Percentiles rank a stretch among this genome's conserved stretches.
These are phyloP conservation scores for Drosophila mettleri DNA, from an alignment of 2,888 invertebrate species.

Conservation along the genomic window DNA sequence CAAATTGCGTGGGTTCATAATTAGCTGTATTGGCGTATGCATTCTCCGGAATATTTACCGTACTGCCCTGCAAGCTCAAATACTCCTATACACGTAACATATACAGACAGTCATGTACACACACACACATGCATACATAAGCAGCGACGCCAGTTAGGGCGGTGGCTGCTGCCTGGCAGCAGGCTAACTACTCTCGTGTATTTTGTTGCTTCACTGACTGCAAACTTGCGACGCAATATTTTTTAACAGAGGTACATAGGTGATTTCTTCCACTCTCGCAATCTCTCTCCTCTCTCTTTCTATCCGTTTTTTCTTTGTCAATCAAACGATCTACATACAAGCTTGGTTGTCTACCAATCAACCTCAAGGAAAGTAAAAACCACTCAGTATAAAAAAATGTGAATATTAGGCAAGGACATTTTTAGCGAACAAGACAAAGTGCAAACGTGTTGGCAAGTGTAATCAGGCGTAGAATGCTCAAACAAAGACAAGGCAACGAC, in stretches of 20 bases:
- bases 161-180: slow-evolving; percentile 67
- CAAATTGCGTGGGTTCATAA: slow-evolving; percentile 6
- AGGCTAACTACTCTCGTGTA: slow-evolving; percentile 47
- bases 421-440: slow-evolving; percentile 41
- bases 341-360: not conserved
- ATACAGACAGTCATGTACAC: slow-evolving; percentile 18
- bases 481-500: slow-evolving; percentile 76
- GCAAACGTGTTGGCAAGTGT: slow-evolving; percentile 74
- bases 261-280: not conserved
- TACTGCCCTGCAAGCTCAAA: slow-evolving; percentile 4
- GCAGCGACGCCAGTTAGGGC: slow-evolving; percentile 76
- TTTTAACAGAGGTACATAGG: slow-evolving; percentile 24
- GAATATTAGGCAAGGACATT: slow-evolving; percentile 55
- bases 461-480: slow-evolving; percentile 70
- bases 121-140: slow-evolving; percentile 46
- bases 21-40: slow-evolving; percentile 2
- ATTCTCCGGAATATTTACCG: slow-evolving; percentile 27
- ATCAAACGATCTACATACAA: slow-evolving; percentile 35
- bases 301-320: not conserved
- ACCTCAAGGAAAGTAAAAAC: slow-evolving; percentile 36
- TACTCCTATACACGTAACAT: slow-evolving; percentile 9
- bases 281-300: slow-evolving; percentile 2
- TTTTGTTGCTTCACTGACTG: slow-evolving; percentile 39
- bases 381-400: slow-evolving; percentile 10
- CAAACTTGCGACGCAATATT: slow-evolving; percentile 69